Conservation (phyloP, 2,113 vertebrate genomes). For the Pteruthius melanotis region DNA sequence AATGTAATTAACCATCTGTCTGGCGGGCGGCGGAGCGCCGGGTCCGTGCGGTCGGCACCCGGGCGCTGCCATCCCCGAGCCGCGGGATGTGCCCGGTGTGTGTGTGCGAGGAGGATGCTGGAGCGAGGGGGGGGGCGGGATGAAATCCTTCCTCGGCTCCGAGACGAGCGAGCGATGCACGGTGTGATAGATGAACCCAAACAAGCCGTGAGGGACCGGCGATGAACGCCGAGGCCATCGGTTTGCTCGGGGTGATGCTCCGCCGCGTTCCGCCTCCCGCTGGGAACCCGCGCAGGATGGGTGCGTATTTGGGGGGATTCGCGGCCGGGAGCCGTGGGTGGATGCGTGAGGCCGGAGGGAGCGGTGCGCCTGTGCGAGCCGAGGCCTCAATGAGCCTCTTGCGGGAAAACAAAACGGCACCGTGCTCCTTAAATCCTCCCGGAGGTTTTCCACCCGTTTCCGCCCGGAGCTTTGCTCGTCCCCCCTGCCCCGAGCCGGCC, state of each 20-base stretch:
- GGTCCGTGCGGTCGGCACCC: conserved; percentile 28
- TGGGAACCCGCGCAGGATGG: not conserved
- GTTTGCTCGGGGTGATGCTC: not conserved
- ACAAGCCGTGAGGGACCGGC: not conserved
- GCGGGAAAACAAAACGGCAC: conserved; percentile 23
- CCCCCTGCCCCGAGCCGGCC: not conserved
- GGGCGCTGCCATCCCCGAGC: conserved; percentile 35
- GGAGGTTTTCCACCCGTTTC: not conserved
- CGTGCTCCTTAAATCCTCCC: not conserved
- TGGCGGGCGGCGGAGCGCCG: conserved; percentile 66
- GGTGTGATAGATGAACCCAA: not conserved
- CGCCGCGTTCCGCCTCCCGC: not conserved
- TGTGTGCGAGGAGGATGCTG: not conserved
- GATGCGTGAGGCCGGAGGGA: not conserved
- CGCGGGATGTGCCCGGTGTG: not conserved
- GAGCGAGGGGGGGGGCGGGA: not conserved
- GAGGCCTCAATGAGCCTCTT: not conserved
- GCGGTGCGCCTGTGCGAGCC: conserved; percentile 9
- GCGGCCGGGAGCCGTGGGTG: not conserved
- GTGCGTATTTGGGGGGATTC: not conserved
- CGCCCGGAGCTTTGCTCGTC: not conserved
- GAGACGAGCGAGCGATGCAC: not conserved
- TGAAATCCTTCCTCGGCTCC: not conserved
- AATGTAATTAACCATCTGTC: conserved; percentile 81
- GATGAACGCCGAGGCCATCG: not conserved